phyloP scores from a whole-genome alignment of 2,113 vertebrate genomes.

The Empidonax traillii region DNA sequence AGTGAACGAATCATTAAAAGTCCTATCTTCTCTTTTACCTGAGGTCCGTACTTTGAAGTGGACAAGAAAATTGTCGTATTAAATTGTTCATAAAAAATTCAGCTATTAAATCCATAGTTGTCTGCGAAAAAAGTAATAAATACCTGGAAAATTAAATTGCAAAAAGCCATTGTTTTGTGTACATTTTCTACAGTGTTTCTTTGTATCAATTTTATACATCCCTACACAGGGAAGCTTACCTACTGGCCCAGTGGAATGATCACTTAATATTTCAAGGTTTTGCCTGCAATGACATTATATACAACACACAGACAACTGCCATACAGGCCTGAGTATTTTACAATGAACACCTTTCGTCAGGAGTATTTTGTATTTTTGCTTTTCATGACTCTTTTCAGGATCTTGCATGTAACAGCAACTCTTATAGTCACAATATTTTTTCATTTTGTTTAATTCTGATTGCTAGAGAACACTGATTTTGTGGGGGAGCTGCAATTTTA shows the following conservation, averaged over 20 bases:
- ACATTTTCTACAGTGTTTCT: neutral
- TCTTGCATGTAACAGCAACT: neutral
- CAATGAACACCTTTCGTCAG: neutral
- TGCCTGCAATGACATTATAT: neutral
- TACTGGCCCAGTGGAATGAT: neutral
- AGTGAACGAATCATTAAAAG: neutral
- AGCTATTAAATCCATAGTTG: neutral
- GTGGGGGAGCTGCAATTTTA: neutral
- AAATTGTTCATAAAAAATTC: neutral
- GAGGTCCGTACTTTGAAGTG: neutral
- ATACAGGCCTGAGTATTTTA: neutral
- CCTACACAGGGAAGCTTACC: neutral
- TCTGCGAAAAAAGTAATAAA: neutral
- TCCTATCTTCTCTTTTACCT: neutral
- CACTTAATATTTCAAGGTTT: neutral
- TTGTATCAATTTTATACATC: neutral
- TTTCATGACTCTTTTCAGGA: neutral
- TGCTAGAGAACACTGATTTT: neutral
- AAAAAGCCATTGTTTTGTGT: neutral
- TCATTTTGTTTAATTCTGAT: neutral
- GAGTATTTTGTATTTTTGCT: neutral
- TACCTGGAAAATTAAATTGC: neutral
- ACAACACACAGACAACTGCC: neutral
- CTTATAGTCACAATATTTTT: neutral
- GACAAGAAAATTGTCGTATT: neutral